Conservation (phyloP, 2,888 invertebrate species). For the Eueremaeus valkanovi region DNA sequence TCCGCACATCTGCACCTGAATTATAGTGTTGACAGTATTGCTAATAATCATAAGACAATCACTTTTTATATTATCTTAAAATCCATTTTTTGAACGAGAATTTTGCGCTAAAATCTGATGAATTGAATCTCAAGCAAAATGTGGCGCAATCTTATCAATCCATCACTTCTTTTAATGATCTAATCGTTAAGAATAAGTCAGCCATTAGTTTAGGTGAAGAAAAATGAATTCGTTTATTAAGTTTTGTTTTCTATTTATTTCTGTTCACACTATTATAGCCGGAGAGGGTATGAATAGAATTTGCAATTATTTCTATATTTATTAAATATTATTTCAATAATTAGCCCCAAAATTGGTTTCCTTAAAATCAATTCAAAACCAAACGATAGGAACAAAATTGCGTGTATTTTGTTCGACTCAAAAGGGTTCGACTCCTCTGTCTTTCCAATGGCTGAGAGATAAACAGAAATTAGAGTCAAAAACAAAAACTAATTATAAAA, state of each 20-base stretch:
- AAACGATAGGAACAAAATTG: slow-evolving; percentile 25
- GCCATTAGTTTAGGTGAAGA: no score
- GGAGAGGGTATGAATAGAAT: slow-evolving; percentile 35
- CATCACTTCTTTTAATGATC: slow-evolving; percentile 33
- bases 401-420: slow-evolving; percentile 36
- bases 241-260: no score
- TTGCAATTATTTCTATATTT: background rate
- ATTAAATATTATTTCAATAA: background rate
- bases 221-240: no score
- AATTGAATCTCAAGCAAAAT: slow-evolving; percentile 18
- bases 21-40: no score
- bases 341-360: no score
- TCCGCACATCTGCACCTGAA: background rate
- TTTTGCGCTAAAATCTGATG: background rate
- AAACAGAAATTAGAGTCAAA: background rate
- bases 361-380: no score
- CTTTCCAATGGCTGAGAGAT: slow-evolving; percentile 42
- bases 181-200: slow-evolving; percentile 20
- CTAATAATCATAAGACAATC: background rate
- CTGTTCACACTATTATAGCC: no score
- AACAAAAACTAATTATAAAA: slow-evolving; percentile 16
- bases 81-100: background rate
- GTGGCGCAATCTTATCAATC: slow-evolving; percentile 19
- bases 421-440: slow-evolving; percentile 41
- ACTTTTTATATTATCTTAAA: background rate